Percentiles rank a stretch among this genome's conserved stretches.
Conservation (phyloP, 2,113 vertebrate species). For the Probosciger aterrimus region DNA sequence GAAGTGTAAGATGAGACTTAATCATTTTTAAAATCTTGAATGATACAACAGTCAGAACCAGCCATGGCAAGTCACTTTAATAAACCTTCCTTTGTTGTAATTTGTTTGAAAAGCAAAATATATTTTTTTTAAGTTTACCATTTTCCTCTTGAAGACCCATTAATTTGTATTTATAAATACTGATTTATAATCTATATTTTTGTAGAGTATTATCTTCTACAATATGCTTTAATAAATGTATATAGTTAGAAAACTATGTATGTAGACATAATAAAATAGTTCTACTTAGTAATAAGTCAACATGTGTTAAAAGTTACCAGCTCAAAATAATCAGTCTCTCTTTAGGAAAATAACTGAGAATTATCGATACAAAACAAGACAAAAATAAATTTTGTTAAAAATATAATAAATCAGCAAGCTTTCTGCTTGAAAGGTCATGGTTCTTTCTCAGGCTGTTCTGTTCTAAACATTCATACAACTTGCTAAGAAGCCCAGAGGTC, state of each 20-base stretch:
- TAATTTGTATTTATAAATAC: neutral
- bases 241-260: neutral
- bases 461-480: neutral
- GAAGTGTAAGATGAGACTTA: neutral
- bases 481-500: neutral
- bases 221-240: neutral
- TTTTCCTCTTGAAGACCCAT: neutral
- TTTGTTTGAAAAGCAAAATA: neutral
- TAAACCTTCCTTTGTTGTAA: neutral
- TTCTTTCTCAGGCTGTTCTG: neutral
- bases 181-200: neutral
- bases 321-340: neutral
- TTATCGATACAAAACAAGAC: neutral
- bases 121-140: neutral
- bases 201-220: neutral
- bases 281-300: neutral
- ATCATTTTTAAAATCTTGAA: neutral
- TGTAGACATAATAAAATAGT: neutral
- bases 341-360: neutral
- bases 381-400: neutral
- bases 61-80: neutral
- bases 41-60: neutral
- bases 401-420: neutral
- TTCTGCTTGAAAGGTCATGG: neutral
- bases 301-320: neutral